These are phyloP conservation scores for Oikopleura vanhoeffeni DNA, from an alignment of 23 tunicate species.

Conservation along the genomic window DNA sequence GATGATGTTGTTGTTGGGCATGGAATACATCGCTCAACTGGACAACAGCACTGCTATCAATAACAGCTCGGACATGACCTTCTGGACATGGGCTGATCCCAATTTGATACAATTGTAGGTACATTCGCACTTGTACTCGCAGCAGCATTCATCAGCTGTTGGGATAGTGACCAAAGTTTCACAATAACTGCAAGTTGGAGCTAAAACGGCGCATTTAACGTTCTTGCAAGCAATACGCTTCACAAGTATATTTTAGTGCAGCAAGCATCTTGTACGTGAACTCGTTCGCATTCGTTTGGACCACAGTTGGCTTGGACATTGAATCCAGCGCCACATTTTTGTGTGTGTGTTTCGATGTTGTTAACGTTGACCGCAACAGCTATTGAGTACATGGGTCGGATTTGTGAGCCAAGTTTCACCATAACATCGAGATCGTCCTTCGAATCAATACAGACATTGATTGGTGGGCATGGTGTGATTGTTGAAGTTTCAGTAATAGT, in stretches of 20 bases:
- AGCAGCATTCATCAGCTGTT: constrained; percentile 22
- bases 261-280: constrained; percentile 28
- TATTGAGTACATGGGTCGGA: background rate
- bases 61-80: background rate
- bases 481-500: background rate
- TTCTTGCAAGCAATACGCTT: constrained; percentile 20
- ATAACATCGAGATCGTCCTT: background rate
- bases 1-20: background rate
- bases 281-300: constrained; percentile 4
- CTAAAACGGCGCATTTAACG: constrained; percentile 24
- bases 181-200: constrained; percentile 28
- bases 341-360: background rate
- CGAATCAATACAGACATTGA: background rate
- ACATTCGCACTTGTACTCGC: constrained; percentile 19
- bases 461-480: background rate
- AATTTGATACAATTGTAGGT: constrained; percentile 34
- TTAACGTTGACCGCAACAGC: background rate
- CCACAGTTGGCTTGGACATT: background rate
- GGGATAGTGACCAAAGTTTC: constrained; percentile 32
- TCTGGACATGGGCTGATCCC: constrained; percentile 60
- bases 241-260: constrained; percentile 32
- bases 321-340: background rate
- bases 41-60: background rate
- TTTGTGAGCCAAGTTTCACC: background rate
- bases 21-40: background rate